Percentiles rank a stretch among this genome's conserved stretches.
phyloP scores from a whole-genome alignment of 2,888 invertebrate genomes.

The Melieria crassipennis region DNA sequence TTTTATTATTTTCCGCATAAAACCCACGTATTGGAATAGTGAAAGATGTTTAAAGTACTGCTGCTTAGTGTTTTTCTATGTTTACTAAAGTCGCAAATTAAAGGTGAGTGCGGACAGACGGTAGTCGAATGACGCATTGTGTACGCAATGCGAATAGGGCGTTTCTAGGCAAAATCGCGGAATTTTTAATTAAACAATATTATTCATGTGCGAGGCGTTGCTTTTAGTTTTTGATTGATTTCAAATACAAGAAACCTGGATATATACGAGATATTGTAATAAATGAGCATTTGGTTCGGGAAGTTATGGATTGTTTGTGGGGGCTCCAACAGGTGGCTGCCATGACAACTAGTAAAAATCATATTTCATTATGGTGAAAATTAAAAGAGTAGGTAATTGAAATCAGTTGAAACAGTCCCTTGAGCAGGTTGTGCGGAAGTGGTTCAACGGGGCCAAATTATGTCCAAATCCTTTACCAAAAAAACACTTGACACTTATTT shows the following conservation, averaged over 20 bases:
- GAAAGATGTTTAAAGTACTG: constrained; percentile 24
- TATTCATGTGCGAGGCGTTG: background rate
- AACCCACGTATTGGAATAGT: background rate
- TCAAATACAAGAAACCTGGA: too few species aligned
- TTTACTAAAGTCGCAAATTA: constrained; percentile 2
- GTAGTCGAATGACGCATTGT: constrained; percentile 8
- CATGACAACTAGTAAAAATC: background rate
- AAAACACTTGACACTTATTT: background rate
- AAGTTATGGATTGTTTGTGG: background rate
- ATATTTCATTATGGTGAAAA: too few species aligned
- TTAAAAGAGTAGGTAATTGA: too few species aligned
- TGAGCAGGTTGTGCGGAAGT: too few species aligned
- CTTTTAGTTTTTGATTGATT: too few species aligned
- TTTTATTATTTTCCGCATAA: background rate
- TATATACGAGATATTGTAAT: too few species aligned
- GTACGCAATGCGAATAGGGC: background rate
- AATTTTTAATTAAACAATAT: background rate
- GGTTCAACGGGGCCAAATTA: too few species aligned
- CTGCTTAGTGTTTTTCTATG: constrained; percentile 13
- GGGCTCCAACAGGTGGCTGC: background rate
- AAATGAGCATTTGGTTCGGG: too few species aligned
- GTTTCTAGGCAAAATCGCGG: background rate
- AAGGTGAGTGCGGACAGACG: constrained; percentile 24
- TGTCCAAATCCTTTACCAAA: background rate
- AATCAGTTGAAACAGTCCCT: too few species aligned